phyloP scores from a whole-genome alignment of 2,888 invertebrate genomes.

The Leptopilina syphax region DNA sequence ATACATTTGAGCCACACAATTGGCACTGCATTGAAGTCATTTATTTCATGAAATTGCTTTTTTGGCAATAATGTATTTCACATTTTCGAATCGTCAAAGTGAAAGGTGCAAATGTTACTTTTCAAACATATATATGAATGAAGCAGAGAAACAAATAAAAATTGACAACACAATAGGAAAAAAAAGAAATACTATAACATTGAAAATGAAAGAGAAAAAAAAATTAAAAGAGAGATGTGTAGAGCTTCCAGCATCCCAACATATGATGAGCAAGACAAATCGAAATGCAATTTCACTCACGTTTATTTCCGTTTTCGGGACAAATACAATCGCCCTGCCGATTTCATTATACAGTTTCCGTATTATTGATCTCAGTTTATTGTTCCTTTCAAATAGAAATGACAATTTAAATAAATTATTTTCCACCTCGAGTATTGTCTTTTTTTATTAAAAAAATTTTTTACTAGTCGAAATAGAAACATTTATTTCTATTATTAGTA shows the following conservation, averaged over 20 bases:
- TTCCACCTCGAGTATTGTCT: too few relatives aligned
- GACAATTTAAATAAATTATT: not conserved
- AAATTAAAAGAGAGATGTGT: not conserved
- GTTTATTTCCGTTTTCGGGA: conserved; percentile 20
- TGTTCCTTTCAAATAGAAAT: not conserved
- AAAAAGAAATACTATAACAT: not conserved
- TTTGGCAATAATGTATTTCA: conserved; percentile 33
- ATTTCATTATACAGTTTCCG: not conserved
- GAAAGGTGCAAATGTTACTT: conserved; percentile 1
- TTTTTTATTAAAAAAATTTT: too few relatives aligned
- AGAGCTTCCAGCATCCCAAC: not conserved
- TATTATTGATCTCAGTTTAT: conserved; percentile 8
- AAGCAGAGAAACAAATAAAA: not conserved
- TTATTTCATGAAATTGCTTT: conserved; percentile 34
- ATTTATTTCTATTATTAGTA: too few relatives aligned
- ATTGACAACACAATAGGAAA: not conserved
- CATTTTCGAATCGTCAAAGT: conserved; percentile 18
- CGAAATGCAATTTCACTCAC: conserved; percentile 12
- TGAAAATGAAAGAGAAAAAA: not conserved
- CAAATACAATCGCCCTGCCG: not conserved
- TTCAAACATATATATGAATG: not conserved
- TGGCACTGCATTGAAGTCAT: conserved; percentile 31
- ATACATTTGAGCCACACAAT: conserved; percentile 32
- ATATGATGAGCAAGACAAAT: conserved; percentile 6
- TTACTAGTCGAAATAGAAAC: too few relatives aligned